phyloP scores from a whole-genome alignment of 2,797 vertebrate species.

The Hemitrygon akajei region DNA sequence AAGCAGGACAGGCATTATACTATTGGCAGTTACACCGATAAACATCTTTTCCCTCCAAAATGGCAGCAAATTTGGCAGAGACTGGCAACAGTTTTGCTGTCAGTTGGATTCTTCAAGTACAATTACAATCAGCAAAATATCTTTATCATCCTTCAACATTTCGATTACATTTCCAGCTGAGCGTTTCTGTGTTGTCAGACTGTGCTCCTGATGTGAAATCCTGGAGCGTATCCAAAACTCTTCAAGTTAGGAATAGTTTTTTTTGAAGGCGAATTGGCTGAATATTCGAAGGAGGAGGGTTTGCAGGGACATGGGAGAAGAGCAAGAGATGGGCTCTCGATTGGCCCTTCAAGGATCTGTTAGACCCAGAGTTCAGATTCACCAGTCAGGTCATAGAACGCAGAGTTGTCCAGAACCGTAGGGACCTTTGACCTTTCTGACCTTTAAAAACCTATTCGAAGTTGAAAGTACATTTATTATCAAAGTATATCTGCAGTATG shows the following conservation, averaged over 20 bases:
- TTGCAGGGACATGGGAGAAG: background rate
- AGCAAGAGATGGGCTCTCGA: background rate
- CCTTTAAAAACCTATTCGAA: too few relatives aligned
- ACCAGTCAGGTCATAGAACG: background rate
- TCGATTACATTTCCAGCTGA: background rate
- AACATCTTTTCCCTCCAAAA: background rate
- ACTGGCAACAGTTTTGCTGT: background rate
- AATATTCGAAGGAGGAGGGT: background rate
- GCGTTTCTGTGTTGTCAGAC: background rate
- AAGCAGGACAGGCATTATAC: background rate
- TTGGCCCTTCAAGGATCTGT: background rate
- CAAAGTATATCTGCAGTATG: too few relatives aligned
- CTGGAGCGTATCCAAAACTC: background rate
- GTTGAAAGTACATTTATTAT: too few relatives aligned
- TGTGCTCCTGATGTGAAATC: background rate
- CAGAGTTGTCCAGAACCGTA: too few relatives aligned
- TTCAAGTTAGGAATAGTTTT: background rate
- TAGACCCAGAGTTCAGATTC: background rate
- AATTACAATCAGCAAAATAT: background rate
- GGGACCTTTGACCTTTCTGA: too few relatives aligned
- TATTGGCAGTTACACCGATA: background rate
- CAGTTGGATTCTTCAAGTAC: background rate
- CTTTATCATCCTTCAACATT: background rate
- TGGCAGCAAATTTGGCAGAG: background rate
- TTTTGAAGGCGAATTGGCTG: background rate